Evolutionary conservation across 2,113 vertebrate genomes (phyloP), one percentile per base, ranked within the genome.

Genomic region (Cyanoliseus patagonus): DNA sequence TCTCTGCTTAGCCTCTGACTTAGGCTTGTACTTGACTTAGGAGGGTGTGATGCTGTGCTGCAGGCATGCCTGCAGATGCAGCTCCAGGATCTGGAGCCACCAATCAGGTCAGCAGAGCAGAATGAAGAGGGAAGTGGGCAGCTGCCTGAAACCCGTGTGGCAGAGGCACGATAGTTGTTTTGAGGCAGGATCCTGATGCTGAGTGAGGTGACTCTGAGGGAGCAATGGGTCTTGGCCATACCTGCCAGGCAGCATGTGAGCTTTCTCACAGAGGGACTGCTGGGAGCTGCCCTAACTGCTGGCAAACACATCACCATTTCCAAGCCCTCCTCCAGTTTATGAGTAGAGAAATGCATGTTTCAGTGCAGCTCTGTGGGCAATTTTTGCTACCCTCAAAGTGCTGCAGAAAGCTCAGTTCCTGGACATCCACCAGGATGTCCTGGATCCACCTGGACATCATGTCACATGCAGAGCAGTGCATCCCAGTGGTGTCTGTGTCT

Each of bases 1-100:
- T 96, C 92, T 95, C 67, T 52, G 55, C 39, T 96, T 95, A 96
- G 83, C 92, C 73, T 49, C 73, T 93, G 91, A 59, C 83, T 92
- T 44, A 44, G 17, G 18, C 8, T 93, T 87, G 79, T 62, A 92
- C 87, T 94, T 93, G 79, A 30, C 57, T 94, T 77, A 23, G 44
- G 44, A 1, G 39, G 4, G 6, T 30, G 59, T 22, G 64, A 87
- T 72, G 44, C 31, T 42, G 52, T 3, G 1, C 67, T 79, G 55
- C 74, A 59, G 67, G 41, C 52, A 7, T 27, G 57, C 13, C 42
- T 68, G 46, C 0, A 0, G 51, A 18, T 2, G 3, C 66, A 86
- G 86, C 22, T 68, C 20, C 11, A 23, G 42, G 4, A 42, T 41
- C 51, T 0, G 1, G 69, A 31, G 33, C 46, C 27, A 12, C 0